Evolutionary conservation across 2,888 invertebrate species (phyloP), one percentile per base, ranked within the genome.

Genomic region (Actias luna): DNA sequence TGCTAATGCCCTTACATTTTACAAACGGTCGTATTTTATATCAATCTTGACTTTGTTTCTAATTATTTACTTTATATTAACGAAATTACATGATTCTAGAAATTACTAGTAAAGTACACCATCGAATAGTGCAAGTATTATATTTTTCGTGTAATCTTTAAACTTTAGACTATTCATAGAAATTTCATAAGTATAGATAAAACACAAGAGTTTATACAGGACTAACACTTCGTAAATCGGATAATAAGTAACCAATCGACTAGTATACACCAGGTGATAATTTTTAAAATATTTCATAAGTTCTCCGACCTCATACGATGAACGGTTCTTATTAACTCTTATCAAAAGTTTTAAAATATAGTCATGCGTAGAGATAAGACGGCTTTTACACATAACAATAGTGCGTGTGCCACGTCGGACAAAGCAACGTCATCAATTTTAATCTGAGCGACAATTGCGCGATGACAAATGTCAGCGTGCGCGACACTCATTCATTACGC

Each of bases 341-440:
- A 80, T 82, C 77, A 76, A 70, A 70, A 74, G 79, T 69, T 67
- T 75, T 76, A 78, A 81, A 80, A 77, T 76, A 79, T 78, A 83
- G 82, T 83, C 79, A 80, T 70, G 70, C 70, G 64, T 67, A 75
- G 70, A 85, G 85, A 88, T 85, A 89, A 82, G 82, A 80, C 77
- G 67, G 73, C 76, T 75, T 72, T 75, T 77, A 77, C 73, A 70
- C 67, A 68, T 71, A 76, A 89, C 84, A 89, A 86, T 80, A 75
- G 83, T 74, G 76, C 82, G 76, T 80, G 86, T 84, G 86, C 79
- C 69, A 73, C 77, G 68, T 77, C 74, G 80, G 82, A 89, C 89
- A 89, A 92, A 87, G 88, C 85, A 82, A 85, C 87, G 89, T 92
- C 92, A 92, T 92, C 92, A 92, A 92, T 92, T 92, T 92, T 92